Conservation (phyloP, 2,113 vertebrate species). For the Alexandromys fortis region DNA sequence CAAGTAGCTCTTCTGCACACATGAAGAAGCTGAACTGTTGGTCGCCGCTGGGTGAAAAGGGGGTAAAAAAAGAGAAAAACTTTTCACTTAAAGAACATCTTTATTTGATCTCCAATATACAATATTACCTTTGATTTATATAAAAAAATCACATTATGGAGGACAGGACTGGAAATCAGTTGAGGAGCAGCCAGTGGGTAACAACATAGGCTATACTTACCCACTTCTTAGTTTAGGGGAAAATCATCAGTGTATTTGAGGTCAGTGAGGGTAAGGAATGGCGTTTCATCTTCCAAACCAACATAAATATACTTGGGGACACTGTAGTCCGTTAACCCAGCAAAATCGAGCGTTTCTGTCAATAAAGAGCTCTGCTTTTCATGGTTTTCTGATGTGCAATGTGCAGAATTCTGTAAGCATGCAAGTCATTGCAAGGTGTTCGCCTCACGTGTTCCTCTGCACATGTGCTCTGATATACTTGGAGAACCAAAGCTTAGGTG, state of each 20-base stretch:
- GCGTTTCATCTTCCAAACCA: slow-evolving; percentile 79
- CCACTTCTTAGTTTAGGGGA: slow-evolving; percentile 73
- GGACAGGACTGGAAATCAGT: slow-evolving; percentile 80
- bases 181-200: slow-evolving; percentile 81
- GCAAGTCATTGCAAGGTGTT: background rate
- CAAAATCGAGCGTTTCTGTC: slow-evolving; percentile 36
- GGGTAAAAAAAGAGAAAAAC: background rate
- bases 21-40: background rate
- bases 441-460: background rate
- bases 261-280: slow-evolving; percentile 79
- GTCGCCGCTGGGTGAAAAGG: background rate
- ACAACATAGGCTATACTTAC: slow-evolving; percentile 75
- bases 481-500: background rate
- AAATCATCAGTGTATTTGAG: slow-evolving; percentile 72
- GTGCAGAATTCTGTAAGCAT: background rate
- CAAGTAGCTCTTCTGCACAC: background rate
- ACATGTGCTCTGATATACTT: background rate
- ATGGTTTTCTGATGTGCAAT: background rate
- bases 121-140: slow-evolving; percentile 87
- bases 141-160: slow-evolving; percentile 86
- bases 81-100: slow-evolving; percentile 88
- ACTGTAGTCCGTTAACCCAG: background rate
- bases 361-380: background rate
- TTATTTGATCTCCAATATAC: slow-evolving; percentile 89
- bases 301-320: slow-evolving; percentile 60